Percentiles rank a stretch among this genome's conserved stretches.
Evolutionary conservation across 2,888 invertebrate species (phyloP).

Genomic region (Ecdyonurus torrentis): DNA sequence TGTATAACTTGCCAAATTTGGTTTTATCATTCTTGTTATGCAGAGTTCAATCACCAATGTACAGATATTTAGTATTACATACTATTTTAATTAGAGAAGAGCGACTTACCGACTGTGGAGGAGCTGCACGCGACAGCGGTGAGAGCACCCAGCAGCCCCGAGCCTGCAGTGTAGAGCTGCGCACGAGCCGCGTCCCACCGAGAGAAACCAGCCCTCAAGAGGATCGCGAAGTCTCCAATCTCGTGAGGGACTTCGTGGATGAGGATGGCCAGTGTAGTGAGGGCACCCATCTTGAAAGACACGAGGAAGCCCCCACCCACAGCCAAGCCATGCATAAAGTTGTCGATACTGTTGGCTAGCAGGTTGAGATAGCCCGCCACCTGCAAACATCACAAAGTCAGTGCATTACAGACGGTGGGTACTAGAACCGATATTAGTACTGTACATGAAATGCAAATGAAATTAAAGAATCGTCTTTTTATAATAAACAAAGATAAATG

Average conservation of each 20-base stretch:
- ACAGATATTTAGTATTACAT: too few species aligned
- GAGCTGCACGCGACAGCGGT: conserved; percentile 45
- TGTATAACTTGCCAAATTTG: too few species aligned
- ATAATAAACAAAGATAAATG: too few species aligned
- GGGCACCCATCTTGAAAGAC: conserved; percentile 70
- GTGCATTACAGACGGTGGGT: too few species aligned
- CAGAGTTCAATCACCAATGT: too few species aligned
- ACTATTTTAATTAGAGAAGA: background rate
- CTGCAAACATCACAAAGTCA: too few species aligned
- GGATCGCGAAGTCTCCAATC: conserved; percentile 85
- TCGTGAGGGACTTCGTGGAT: conserved; percentile 98
- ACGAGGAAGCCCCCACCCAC: conserved; percentile 95
- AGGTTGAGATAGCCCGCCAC: conserved; percentile 88
- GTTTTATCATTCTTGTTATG: too few species aligned
- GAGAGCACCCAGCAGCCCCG: conserved; percentile 77
- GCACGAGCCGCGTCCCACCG: conserved; percentile 90
- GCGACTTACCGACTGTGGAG: conserved; percentile 41
- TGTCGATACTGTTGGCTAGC: conserved; percentile 92
- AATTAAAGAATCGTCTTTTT: too few species aligned
- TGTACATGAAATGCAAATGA: too few species aligned
- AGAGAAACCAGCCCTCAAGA: conserved; percentile 81
- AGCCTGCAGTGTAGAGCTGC: conserved; percentile 78
- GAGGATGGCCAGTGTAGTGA: conserved; percentile 87
- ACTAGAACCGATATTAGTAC: too few species aligned
- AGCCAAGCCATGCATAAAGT: conserved; percentile 95